phyloP scores from a whole-genome alignment of 2,888 invertebrate genomes.

The Lasioglossum villosulum region DNA sequence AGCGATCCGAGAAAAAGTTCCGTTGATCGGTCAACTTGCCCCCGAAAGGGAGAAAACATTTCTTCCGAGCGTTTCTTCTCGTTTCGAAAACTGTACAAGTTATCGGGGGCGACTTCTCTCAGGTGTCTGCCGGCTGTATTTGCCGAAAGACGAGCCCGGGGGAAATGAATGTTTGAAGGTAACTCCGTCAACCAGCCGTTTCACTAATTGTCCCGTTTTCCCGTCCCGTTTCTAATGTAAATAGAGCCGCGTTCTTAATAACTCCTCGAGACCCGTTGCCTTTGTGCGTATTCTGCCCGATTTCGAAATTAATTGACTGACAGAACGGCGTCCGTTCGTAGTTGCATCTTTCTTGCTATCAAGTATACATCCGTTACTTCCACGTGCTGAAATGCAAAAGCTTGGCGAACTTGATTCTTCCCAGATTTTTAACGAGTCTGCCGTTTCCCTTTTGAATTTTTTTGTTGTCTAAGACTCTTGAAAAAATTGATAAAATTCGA shows the following conservation, averaged over 20 bases:
- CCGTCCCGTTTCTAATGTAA: background rate
- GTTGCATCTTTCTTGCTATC: no score
- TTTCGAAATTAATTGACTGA: slow-evolving; percentile 26
- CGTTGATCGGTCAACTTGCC: background rate
- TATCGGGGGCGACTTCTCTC: background rate
- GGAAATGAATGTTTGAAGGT: slow-evolving; percentile 15
- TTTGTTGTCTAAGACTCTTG: no score
- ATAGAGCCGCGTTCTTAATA: slow-evolving; percentile 19
- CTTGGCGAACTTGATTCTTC: no score
- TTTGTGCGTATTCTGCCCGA: slow-evolving; percentile 4
- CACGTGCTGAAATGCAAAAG: no score
- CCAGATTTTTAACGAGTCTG: no score
- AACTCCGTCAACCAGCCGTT: background rate
- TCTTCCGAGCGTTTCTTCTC: background rate
- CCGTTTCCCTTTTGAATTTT: no score
- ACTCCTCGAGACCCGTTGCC: background rate
- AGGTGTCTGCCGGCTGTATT: slow-evolving; percentile 10
- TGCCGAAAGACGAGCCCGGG: background rate
- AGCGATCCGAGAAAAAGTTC: background rate
- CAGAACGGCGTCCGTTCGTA: background rate
- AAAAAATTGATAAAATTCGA: no score
- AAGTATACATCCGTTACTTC: no score
- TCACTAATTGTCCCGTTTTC: slow-evolving; percentile 13
- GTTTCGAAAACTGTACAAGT: background rate
- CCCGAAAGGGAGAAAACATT: background rate